phyloP scores from a whole-genome alignment of 2,797 vertebrate species.

The Lepus townsendii region DNA sequence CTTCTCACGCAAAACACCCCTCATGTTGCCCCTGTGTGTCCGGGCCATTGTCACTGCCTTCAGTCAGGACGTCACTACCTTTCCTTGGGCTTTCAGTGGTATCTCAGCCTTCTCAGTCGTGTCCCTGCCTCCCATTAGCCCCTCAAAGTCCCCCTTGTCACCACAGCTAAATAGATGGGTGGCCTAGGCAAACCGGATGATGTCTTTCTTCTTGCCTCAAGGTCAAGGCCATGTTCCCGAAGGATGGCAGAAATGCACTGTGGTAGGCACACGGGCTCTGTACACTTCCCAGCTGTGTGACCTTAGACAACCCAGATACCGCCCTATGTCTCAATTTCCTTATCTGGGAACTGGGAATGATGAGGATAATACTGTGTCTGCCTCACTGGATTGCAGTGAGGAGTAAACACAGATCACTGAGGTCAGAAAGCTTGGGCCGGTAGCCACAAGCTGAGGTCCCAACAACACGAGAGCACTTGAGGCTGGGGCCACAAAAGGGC shows the following conservation, averaged over 20 bases:
- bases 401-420: not conserved
- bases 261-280: not conserved
- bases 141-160: not conserved
- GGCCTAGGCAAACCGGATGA: conserved; percentile 37
- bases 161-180: not conserved
- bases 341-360: conserved; percentile 37
- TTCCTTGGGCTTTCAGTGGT: not conserved
- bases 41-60: not conserved
- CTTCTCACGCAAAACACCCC: not conserved
- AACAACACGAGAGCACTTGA: not conserved
- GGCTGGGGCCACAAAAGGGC: not conserved
- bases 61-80: not conserved
- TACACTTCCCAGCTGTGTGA: not conserved
- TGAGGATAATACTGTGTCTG: not conserved
- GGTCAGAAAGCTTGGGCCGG: not conserved
- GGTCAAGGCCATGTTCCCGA: conserved; percentile 31
- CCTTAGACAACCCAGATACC: not conserved
- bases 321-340: conserved; percentile 27
- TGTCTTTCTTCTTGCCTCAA: not conserved
- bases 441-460: not conserved
- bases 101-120: not conserved
- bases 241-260: not conserved
- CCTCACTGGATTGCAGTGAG: not conserved
- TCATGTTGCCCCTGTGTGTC: not conserved
- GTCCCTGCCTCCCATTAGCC: not conserved